These are phyloP conservation scores for Accipiter cooperii DNA, from an alignment of 2,113 vertebrate genomes.

Conservation along the genomic window DNA sequence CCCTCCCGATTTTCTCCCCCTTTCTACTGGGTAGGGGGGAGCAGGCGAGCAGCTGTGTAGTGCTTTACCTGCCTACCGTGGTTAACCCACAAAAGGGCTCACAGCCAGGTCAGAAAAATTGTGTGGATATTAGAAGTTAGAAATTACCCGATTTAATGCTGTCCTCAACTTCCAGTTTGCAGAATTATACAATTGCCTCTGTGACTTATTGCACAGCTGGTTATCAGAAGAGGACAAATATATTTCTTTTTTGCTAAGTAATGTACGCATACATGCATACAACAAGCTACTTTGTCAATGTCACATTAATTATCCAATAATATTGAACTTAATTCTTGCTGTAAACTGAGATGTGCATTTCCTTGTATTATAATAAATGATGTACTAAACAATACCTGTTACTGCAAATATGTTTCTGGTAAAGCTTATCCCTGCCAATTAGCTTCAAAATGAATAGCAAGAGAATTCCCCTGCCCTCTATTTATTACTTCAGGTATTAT, in stretches of 20 bases:
- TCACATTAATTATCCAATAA: constrained; percentile 19
- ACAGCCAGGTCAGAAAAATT: not conserved
- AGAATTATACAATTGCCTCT: not conserved
- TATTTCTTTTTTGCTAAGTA: not conserved
- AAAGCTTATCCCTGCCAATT: not conserved
- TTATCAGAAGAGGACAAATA: not conserved
- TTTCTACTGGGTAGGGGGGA: not conserved
- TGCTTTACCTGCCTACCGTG: not conserved
- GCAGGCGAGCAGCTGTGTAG: not conserved
- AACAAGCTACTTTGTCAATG: constrained; percentile 3
- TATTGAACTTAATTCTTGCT: not conserved
- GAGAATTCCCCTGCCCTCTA: not conserved
- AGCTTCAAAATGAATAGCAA: not conserved
- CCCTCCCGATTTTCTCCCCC: not conserved
- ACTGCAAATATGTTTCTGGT: not conserved
- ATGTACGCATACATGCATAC: not conserved
- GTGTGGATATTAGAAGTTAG: not conserved
- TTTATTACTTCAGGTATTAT: not conserved
- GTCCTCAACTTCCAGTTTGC: not conserved
- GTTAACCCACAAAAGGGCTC: not conserved
- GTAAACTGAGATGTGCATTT: not conserved
- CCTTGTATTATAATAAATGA: not conserved
- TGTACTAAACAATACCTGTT: not conserved
- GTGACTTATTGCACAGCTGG: not conserved
- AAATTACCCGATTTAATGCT: not conserved